Base-by-base conservation (phyloP, 2,888 invertebrate genomes). In the Romanomermis culicivorax region DNA sequence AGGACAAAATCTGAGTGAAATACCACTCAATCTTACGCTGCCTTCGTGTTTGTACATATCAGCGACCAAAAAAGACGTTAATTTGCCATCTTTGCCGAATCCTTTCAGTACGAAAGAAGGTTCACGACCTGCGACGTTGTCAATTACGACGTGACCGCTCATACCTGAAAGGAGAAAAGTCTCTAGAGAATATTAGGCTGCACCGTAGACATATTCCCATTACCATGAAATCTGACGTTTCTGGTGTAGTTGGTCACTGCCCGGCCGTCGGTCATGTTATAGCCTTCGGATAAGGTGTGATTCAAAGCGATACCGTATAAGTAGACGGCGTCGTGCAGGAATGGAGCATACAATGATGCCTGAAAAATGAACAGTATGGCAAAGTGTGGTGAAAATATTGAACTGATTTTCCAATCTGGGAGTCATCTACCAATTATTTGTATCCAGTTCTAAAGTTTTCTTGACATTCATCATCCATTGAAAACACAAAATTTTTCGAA, bases 251-350 rank as follows among this genome's bases (percentile, higher is more conserved):
- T 49, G 7, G 50, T 14, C 25, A 49, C 11, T 11, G 29, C 29
- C 7, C 25, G 25, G 4, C 50, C 50, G 29, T 49, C 29, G 11
- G 27, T 49, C 27, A 49, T 27, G 29, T 49, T 49, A 7, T 14
- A 7, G 7, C 50, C 50, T 11, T 49, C 50, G 7, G 7, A 3
- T 11, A 49, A 27, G 50, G 50, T 27, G 4, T 29, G 26, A 42
- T 57, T 58, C 53, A 62, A 57, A 3, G 60, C 57, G 26, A 57
- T n/a, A 7, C 57, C 62, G 49, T 60, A 62, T 27, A 58, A 42
- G 51, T 61, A 61, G 1, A 61, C 58, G 11, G 61, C 53, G 24
- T 62, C 62, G 47, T 60, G 60, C 26, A 62, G 54, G 53, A 61
- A 60, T 20, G 59, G 59, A 1, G 61, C 57, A 42, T 62, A 62